Percentiles rank a stretch among this genome's conserved stretches.
phyloP scores from a whole-genome alignment of 35 echinoderm and acorn worm genomes.

The Ptychodera flava region DNA sequence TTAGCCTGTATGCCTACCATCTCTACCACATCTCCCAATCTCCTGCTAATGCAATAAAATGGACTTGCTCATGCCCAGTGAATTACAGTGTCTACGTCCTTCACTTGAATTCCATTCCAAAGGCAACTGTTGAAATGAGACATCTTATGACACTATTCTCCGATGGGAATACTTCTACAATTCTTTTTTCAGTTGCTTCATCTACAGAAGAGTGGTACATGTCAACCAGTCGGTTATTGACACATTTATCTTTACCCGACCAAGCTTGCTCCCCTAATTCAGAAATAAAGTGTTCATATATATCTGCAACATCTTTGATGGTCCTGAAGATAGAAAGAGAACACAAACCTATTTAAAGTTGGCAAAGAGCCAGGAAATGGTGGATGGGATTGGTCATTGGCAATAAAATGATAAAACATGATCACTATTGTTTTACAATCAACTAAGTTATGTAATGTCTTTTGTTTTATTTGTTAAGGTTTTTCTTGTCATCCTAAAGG shows the following conservation, averaged over 20 bases:
- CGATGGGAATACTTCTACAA: not conserved
- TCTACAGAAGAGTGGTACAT: not conserved
- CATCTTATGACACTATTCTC: not conserved
- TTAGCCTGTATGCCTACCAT: conserved; percentile 18
- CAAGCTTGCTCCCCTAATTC: not conserved
- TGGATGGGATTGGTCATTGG: no score
- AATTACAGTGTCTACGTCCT: conserved; percentile 18
- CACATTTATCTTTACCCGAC: not conserved
- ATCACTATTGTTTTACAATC: no score
- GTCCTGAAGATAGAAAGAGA: not conserved
- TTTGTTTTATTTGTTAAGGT: no score
- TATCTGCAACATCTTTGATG: not conserved
- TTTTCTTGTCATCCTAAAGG: no score
- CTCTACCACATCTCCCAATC: conserved; percentile 25
- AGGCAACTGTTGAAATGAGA: conserved; percentile 18
- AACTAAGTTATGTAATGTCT: no score
- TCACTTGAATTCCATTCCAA: conserved; percentile 21
- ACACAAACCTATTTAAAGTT: no score
- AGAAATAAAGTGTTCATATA: not conserved
- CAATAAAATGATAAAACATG: no score
- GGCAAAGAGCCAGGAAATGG: no score
- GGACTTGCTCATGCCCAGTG: conserved; percentile 8
- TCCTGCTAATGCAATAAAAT: conserved; percentile 26
- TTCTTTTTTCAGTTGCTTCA: not conserved
- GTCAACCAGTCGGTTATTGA: not conserved